phyloP scores from a whole-genome alignment of 2,113 vertebrate genomes.

The Nothocercus nigrocapillus region DNA sequence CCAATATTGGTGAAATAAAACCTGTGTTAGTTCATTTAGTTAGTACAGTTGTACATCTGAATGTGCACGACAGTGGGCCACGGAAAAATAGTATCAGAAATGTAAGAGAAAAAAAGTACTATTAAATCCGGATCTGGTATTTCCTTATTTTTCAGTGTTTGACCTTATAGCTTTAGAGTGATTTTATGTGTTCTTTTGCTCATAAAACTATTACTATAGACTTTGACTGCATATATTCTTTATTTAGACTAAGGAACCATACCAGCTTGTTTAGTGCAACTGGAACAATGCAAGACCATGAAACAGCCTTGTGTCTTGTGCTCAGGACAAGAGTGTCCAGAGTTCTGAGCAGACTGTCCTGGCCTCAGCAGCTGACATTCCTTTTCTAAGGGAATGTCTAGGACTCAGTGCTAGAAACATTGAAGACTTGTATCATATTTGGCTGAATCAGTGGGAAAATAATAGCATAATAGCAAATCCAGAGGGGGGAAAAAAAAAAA shows the following conservation, averaged over 20 bases:
- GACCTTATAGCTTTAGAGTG: background rate
- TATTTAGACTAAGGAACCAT: background rate
- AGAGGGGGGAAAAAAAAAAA: accelerated
- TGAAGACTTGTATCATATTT: background rate
- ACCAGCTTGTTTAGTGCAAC: background rate
- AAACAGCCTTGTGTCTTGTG: no score
- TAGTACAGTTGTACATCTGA: background rate
- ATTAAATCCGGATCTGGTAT: background rate
- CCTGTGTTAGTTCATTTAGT: background rate
- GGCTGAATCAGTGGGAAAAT: background rate
- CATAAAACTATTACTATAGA: background rate
- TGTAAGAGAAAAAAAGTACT: background rate
- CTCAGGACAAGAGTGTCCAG: background rate
- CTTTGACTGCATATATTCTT: background rate
- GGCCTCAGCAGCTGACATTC: background rate
- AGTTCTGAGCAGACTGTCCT: background rate
- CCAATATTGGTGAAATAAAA: background rate
- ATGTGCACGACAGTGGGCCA: background rate
- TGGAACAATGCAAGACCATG: background rate
- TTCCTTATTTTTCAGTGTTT: background rate
- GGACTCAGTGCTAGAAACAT: background rate
- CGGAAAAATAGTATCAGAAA: background rate
- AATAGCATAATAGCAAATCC: background rate
- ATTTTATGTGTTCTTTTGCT: background rate
- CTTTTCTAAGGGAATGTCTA: background rate